Conservation (phyloP, 2,888 invertebrate species). For the Acanthococcus lagerstroemiae region DNA sequence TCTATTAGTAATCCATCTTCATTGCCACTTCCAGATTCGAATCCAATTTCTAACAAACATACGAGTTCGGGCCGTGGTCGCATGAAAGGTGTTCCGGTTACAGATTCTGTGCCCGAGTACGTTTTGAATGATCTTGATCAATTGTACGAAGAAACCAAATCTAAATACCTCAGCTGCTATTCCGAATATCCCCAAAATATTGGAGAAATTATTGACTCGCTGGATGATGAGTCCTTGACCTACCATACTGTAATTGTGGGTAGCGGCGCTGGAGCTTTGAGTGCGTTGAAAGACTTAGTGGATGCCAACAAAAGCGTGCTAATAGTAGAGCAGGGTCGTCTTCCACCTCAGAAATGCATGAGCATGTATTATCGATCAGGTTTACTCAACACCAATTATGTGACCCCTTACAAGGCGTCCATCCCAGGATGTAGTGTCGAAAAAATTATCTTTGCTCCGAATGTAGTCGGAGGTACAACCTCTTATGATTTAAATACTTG, state of each 20-base stretch:
- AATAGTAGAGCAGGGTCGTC: neutral
- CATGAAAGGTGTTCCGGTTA: no score
- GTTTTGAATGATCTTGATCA: neutral
- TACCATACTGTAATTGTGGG: constrained; percentile 6
- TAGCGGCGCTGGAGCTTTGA: constrained; percentile 6
- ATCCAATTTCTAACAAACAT: no score
- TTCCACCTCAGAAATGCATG: constrained; percentile 3
- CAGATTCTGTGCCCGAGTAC: no score
- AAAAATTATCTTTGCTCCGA: constrained; percentile 4
- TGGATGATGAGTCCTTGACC: neutral
- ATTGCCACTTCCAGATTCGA: no score
- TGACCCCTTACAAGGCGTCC: neutral
- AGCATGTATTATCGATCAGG: constrained; percentile 18
- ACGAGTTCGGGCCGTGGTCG: no score
- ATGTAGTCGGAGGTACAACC: constrained; percentile 11
- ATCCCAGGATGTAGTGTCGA: neutral
- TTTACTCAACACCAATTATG: constrained; percentile 1
- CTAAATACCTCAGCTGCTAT: neutral
- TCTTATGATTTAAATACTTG: constrained; percentile 10
- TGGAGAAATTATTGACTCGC: neutral
- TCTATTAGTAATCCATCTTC: no score
- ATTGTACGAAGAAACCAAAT: neutral
- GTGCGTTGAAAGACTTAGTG: constrained; percentile 6
- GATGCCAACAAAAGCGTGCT: constrained; percentile 10
- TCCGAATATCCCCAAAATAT: constrained; percentile 5